Evolutionary conservation across 2,113 vertebrate genomes (phyloP).

Genomic region (Spizaetus ornatus): DNA sequence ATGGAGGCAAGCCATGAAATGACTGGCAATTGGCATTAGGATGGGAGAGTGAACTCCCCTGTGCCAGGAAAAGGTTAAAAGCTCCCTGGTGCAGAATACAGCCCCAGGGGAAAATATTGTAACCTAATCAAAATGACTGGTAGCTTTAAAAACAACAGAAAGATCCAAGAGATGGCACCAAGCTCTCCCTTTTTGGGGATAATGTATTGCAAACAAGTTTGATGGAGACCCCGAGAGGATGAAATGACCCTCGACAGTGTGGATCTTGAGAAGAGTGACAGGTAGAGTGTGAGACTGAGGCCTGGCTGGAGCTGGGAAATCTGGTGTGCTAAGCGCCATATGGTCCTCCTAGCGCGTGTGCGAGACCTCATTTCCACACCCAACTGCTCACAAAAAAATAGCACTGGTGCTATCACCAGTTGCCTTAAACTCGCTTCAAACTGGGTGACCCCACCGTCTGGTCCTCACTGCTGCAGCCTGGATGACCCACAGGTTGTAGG

Average conservation of each 20-base stretch:
- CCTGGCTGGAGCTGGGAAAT: conserved; percentile 63
- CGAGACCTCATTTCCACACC: conserved; percentile 49
- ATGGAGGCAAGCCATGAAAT: neutral
- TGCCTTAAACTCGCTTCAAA: neutral
- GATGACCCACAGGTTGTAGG: neutral
- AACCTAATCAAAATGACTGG: neutral
- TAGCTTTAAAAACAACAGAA: neutral
- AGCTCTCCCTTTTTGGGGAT: neutral
- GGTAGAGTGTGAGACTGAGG: conserved; percentile 62
- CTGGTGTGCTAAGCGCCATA: conserved; percentile 53
- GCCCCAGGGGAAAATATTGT: neutral
- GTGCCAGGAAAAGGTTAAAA: conserved; percentile 10
- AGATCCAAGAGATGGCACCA: neutral
- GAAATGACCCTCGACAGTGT: conserved; percentile 15
- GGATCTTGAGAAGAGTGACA: conserved; percentile 48
- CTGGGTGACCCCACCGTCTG: conserved; percentile 23
- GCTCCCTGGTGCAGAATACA: neutral
- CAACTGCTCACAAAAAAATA: conserved; percentile 45
- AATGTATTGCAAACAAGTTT: neutral
- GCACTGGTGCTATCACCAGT: conserved; percentile 9
- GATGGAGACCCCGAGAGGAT: neutral
- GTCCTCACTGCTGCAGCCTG: neutral
- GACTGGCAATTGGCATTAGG: neutral
- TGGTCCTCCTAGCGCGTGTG: neutral
- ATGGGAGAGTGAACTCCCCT: neutral